Percentiles rank a stretch among this genome's conserved stretches.
These are phyloP conservation scores for Sphaeridia pumilis DNA, from an alignment of 2,888 invertebrate species.

Conservation along the genomic window DNA sequence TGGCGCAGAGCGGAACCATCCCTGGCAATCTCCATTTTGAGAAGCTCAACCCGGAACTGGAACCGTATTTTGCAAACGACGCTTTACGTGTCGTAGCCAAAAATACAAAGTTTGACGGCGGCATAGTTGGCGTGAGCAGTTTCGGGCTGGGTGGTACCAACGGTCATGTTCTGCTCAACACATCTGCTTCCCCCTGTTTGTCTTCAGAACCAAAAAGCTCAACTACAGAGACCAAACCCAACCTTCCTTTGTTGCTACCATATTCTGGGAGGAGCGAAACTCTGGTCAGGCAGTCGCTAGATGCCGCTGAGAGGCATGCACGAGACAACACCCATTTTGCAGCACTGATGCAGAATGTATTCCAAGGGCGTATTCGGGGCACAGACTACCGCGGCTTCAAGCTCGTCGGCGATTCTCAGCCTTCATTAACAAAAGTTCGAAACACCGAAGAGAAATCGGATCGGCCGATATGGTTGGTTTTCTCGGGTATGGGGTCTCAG, in stretches of 20 bases:
- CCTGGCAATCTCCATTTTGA: conserved; percentile 46
- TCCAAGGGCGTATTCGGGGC: not conserved
- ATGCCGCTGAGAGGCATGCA: not conserved
- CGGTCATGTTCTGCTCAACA: conserved; percentile 2
- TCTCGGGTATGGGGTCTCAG: conserved; percentile 50
- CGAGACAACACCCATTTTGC: not conserved
- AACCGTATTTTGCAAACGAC: too few relatives aligned
- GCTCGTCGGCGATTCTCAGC: not conserved
- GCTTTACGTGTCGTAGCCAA: conserved; percentile 6
- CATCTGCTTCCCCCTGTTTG: conserved; percentile 42
- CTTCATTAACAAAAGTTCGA: not conserved
- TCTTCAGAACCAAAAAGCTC: conserved; percentile 39
- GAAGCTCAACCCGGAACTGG: not conserved
- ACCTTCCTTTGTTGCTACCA: not conserved
- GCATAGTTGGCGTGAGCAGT: conserved; percentile 3
- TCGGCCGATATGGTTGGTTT: conserved; percentile 44
- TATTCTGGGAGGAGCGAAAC: not conserved
- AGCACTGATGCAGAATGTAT: not conserved
- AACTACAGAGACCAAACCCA: too few relatives aligned
- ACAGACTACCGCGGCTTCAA: not conserved
- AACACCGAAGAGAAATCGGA: not conserved
- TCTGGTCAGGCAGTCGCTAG: not conserved
- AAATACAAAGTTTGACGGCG: conserved; percentile 6
- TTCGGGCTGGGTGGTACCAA: conserved; percentile 13
- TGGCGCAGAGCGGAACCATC: conserved; percentile 44